A percentile compares a stretch with the other conserved stretches of the same genome.
Conservation (phyloP, 2,797 vertebrate genomes). For the Falco cherrug region DNA sequence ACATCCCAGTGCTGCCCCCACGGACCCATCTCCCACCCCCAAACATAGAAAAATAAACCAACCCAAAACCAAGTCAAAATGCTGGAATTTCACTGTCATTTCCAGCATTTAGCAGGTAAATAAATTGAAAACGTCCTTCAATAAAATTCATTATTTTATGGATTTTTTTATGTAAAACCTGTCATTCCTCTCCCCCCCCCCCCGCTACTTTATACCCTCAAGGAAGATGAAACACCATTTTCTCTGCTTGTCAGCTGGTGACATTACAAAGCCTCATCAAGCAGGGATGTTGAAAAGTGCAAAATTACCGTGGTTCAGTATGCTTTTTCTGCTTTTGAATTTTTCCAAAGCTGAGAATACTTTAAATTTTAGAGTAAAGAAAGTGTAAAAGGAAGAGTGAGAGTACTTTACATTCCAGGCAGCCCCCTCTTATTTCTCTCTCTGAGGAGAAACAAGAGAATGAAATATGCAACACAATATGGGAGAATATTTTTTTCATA, state of each 20-base stretch:
- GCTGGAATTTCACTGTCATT: background rate
- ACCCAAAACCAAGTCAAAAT: background rate
- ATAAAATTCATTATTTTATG: background rate
- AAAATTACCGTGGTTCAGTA: background rate
- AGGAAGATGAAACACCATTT: background rate
- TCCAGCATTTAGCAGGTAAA: background rate
- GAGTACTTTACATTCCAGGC: background rate
- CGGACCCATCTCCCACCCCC: too few relatives aligned
- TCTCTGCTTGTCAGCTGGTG: background rate
- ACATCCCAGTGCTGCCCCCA: background rate
- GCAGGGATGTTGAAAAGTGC: background rate
- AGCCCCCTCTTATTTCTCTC: background rate
- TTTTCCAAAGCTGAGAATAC: background rate
- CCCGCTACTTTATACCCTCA: background rate
- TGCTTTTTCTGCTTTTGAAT: background rate
- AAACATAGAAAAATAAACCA: rapidly evolving
- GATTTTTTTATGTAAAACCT: background rate
- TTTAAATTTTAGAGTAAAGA: background rate
- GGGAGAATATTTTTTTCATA: background rate
- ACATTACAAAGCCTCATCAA: background rate
- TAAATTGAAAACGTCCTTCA: background rate
- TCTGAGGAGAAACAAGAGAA: background rate
- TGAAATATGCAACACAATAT: background rate
- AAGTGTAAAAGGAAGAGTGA: background rate
- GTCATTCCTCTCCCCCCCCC: background rate